Percentiles rank a stretch among this genome's conserved stretches.
Conservation (phyloP, 2,113 vertebrate species). For the Trogon surrucura region DNA sequence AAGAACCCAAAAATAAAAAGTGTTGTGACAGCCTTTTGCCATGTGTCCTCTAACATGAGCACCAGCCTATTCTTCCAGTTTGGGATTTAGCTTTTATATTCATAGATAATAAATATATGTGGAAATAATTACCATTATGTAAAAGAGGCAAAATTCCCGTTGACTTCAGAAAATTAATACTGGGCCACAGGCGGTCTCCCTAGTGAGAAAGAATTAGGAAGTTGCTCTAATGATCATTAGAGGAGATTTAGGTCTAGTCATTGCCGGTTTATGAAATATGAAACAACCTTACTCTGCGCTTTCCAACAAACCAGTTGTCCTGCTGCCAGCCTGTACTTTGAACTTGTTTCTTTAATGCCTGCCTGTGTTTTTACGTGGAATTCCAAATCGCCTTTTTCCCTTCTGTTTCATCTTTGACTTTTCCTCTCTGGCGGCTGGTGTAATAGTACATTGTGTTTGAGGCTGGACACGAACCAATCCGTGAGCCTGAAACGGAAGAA, state of each 20-base stretch:
- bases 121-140: slow-evolving; percentile 47
- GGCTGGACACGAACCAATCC: slow-evolving; percentile 99
- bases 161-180: slow-evolving; percentile 35
- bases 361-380: slow-evolving; percentile 73
- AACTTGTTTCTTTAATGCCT: slow-evolving; percentile 72
- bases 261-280: background rate
- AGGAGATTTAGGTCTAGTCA: slow-evolving; percentile 14
- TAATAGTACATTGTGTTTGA: slow-evolving; percentile 99
- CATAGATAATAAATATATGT: background rate
- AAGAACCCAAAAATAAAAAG: background rate
- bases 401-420: slow-evolving; percentile 79
- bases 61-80: background rate
- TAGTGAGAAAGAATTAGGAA: slow-evolving; percentile 23
- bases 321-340: slow-evolving; percentile 62
- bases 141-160: slow-evolving; percentile 43
- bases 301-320: background rate
- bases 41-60: background rate
- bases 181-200: background rate
- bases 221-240: slow-evolving; percentile 7
- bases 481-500: slow-evolving; percentile 97
- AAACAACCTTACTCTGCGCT: background rate
- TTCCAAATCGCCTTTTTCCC: slow-evolving; percentile 79
- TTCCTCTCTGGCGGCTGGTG: slow-evolving; percentile 84
- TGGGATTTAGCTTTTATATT: background rate
- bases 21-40: slow-evolving; percentile 5